Evolutionary conservation across 1,140 invertebrate genomes (phyloP), one percentile per base, ranked within the genome.

Genomic region (Campoletis sonorensis): DNA sequence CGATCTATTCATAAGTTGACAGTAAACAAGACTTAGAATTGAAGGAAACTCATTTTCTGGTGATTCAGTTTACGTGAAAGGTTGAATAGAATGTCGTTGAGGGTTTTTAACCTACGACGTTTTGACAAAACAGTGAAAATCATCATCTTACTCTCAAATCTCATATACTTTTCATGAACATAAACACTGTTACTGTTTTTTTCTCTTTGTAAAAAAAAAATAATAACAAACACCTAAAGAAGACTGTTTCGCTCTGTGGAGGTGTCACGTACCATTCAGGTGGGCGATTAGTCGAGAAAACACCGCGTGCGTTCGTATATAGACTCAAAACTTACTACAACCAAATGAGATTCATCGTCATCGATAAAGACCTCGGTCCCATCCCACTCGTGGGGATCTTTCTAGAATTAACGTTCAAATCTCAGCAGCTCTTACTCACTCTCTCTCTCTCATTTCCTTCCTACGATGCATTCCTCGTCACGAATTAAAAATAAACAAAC

Each of bases 281-380:
- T 58, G 54, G 54, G 54, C 54, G 54, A 58, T 58, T 58, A 8
- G 54, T 18, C 54, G 54, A n/a, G 21, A 13, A 58, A 58, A 58
- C 54, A 23, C 54, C 18, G 54, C 54, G 16, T 58, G 18, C 54
- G 54, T 58, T 45, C 40, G 21, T 21, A 58, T 58, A 58, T 23
- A 58, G 54, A 58, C 54, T 58, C 21, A 45, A 45, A 45, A 45
- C 40, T 5, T 58, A 58, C 21, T 58, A 58, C 16, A 58, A 58
- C 54, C 15, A 58, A 58, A 58, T n/a, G 18, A 58, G 54, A 58
- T 58, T 58, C 54, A 58, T 23, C 54, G 54, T 58, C 54, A 58
- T 10, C 54, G 54, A 58, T 58, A 8, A 58, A 58, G 54, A 58
- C 54, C 54, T 58, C 54, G 54, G 18, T 23, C 21, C 21, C n/a